A percentile compares a stretch with the other conserved stretches of the same genome.
These are phyloP conservation scores for Erythrolamprus reginae DNA, from an alignment of 2,113 vertebrate genomes.

Conservation along the genomic window DNA sequence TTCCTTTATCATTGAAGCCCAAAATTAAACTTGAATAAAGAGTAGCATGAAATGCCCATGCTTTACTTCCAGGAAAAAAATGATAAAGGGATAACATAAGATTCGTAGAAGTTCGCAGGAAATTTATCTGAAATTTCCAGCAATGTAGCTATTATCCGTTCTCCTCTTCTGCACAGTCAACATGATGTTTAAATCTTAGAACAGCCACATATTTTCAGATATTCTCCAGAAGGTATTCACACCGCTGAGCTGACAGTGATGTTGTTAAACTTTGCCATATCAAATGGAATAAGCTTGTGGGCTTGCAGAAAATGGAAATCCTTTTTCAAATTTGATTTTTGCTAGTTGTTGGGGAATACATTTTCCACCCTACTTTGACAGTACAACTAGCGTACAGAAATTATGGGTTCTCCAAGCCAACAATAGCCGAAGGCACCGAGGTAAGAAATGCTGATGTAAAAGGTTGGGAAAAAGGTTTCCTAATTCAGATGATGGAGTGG, in stretches of 20 bases:
- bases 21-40: conserved; percentile 53
- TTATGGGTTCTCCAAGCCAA: background rate
- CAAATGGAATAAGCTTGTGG: background rate
- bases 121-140: background rate
- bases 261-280: background rate
- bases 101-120: conserved; percentile 7
- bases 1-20: conserved; percentile 50
- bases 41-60: conserved; percentile 2
- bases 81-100: conserved; percentile 21
- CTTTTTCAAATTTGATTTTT: background rate
- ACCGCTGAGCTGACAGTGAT: background rate
- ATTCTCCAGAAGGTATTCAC: background rate
- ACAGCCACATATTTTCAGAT: background rate
- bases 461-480: background rate
- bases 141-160: background rate
- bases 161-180: background rate
- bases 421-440: background rate
- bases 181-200: background rate
- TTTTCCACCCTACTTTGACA: background rate
- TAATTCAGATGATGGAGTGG: background rate
- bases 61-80: conserved; percentile 31
- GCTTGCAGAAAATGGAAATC: background rate
- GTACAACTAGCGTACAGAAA: background rate
- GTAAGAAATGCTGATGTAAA: background rate
- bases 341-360: background rate